Percentiles rank a stretch among this genome's conserved stretches.
These are phyloP conservation scores for Neofelis nebulosa DNA, from an alignment of 2,113 vertebrate species.

Conservation along the genomic window DNA sequence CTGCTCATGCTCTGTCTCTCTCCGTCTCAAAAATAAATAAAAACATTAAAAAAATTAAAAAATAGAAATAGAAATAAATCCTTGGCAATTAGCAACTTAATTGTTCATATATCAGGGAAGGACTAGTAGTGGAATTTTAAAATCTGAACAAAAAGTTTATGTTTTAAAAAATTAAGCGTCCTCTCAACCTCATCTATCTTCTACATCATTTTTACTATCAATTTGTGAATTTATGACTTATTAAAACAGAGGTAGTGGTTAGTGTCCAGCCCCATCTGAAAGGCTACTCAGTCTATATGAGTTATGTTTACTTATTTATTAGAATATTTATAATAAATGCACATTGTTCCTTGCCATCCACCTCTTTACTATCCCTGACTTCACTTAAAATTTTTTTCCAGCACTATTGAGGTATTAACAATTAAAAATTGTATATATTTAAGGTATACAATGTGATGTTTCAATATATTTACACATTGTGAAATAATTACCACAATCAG, in stretches of 20 bases:
- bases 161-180: neutral
- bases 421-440: neutral
- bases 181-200: neutral
- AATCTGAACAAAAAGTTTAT: neutral
- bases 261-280: neutral
- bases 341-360: neutral
- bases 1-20: too few relatives aligned
- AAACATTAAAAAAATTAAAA: too few relatives aligned
- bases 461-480: neutral
- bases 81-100: slow-evolving; percentile 30
- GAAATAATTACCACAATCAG: neutral
- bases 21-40: too few relatives aligned
- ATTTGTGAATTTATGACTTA: neutral
- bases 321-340: neutral
- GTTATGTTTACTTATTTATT: neutral
- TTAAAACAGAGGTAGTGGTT: neutral
- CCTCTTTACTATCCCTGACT: neutral
- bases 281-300: neutral
- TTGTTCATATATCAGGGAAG: neutral
- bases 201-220: neutral
- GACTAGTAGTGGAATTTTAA: neutral
- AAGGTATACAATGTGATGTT: neutral
- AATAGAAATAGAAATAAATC: neutral
- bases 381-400: neutral
- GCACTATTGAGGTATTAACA: neutral